Evolutionary conservation across 2,797 vertebrate species (phyloP).

Genomic region (Furcifer pardalis): DNA sequence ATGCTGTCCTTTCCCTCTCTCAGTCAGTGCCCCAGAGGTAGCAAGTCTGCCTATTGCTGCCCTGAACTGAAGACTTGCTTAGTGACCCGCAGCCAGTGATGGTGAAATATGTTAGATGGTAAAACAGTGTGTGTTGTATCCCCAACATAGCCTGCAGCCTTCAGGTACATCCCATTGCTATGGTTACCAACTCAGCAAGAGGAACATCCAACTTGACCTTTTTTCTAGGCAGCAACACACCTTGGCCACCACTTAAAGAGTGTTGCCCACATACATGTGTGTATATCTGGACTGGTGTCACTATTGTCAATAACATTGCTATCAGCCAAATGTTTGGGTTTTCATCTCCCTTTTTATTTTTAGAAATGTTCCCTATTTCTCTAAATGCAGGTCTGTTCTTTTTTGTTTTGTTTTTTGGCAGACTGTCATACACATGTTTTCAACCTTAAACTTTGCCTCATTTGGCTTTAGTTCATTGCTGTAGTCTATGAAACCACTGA

Average conservation of each 20-base stretch:
- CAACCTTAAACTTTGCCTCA: constrained; percentile 80
- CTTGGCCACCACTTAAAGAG: neutral
- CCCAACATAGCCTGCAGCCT: neutral
- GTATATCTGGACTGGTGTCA: neutral
- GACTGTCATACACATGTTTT: constrained; percentile 78
- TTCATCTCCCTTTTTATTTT: neutral
- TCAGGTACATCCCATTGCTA: neutral
- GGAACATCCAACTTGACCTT: neutral
- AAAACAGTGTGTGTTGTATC: neutral
- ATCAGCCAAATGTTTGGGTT: neutral
- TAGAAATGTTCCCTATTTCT: constrained; percentile 59
- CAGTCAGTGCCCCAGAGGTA: neutral
- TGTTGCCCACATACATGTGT: neutral
- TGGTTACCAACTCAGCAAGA: neutral
- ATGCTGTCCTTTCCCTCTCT: neutral
- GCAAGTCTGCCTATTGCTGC: neutral
- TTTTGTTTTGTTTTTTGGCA: constrained; percentile 76
- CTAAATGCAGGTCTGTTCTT: constrained; percentile 58
- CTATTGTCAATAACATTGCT: neutral
- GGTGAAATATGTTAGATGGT: neutral
- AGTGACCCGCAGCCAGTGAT: neutral
- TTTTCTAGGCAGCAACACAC: neutral
- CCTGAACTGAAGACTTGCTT: neutral
- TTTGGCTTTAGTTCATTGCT: constrained; percentile 73
- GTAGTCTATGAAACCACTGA: constrained; percentile 83